A percentile compares a stretch with the other conserved stretches of the same genome.
Conservation (phyloP, 1,140 invertebrate genomes). For the Rhopalosiphum padi region DNA sequence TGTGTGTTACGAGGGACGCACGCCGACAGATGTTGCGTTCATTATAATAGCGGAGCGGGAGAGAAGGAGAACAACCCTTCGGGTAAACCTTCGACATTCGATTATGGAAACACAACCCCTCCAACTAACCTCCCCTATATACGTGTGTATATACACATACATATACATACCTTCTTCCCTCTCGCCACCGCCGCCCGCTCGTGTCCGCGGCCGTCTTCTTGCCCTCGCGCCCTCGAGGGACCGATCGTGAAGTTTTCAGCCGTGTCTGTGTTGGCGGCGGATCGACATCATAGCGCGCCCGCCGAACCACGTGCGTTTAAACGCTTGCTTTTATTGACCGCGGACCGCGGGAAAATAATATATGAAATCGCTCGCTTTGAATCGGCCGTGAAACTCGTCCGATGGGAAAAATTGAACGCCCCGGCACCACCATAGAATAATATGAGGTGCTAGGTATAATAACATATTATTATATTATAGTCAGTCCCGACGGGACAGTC, state of each 20-base stretch:
- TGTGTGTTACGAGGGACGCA: slow-evolving; percentile 11
- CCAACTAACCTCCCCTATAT: background rate
- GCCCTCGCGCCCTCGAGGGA: background rate
- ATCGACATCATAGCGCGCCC: background rate
- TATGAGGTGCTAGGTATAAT: background rate
- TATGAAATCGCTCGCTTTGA: background rate
- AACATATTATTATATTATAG: background rate
- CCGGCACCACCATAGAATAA: background rate
- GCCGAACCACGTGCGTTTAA: slow-evolving; percentile 41
- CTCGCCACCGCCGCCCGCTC: background rate
- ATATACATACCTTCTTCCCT: background rate
- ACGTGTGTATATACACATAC: background rate
- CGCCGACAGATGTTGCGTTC: slow-evolving; percentile 55
- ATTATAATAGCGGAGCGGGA: slow-evolving; percentile 45
- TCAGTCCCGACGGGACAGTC: background rate
- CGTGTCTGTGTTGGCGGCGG: background rate
- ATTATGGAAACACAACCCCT: slow-evolving; percentile 51
- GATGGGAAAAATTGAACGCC: background rate
- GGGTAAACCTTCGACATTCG: slow-evolving; percentile 56
- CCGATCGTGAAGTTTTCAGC: background rate
- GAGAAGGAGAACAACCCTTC: slow-evolving; percentile 50
- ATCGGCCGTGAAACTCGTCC: background rate
- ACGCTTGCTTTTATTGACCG: slow-evolving; percentile 53
- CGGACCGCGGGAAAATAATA: background rate
- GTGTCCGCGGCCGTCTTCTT: background rate